These are phyloP conservation scores for Lepisosteus oculatus DNA, from an alignment of 2,113 vertebrate genomes.

Conservation along the genomic window DNA sequence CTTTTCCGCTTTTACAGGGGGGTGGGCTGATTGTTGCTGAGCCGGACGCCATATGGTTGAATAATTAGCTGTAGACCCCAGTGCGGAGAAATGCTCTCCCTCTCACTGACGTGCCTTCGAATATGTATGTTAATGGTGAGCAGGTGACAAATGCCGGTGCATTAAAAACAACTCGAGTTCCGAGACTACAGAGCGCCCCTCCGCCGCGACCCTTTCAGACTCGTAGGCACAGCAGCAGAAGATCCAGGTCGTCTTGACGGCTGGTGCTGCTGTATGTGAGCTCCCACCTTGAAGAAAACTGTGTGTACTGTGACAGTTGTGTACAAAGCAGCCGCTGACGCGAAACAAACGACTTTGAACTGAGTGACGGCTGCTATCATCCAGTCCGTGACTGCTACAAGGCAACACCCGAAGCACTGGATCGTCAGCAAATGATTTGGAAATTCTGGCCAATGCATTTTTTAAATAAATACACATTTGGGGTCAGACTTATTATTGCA, in stretches of 20 bases:
- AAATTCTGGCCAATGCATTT: too few species aligned
- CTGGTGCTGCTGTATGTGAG: too few species aligned
- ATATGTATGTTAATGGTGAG: slow-evolving; percentile 74
- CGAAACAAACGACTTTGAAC: too few species aligned
- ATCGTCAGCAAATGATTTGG: too few species aligned
- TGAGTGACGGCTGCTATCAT: too few species aligned
- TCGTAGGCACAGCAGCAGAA: slow-evolving; percentile 42
- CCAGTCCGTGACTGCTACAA: too few species aligned
- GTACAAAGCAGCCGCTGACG: too few species aligned
- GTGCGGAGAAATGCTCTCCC: slow-evolving; percentile 74
- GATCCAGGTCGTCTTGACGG: slow-evolving; percentile 13
- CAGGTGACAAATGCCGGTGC: slow-evolving; percentile 81
- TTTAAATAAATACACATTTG: too few species aligned
- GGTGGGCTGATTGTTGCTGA: slow-evolving; percentile 74
- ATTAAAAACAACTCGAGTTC: slow-evolving; percentile 67
- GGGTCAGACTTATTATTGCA: too few species aligned
- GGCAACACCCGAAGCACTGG: too few species aligned
- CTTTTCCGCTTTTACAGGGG: slow-evolving; percentile 73
- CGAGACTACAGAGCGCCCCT: slow-evolving; percentile 45
- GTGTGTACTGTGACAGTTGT: too few species aligned
- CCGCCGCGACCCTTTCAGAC: slow-evolving; percentile 28
- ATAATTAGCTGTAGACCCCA: slow-evolving; percentile 93
- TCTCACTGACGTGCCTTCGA: slow-evolving; percentile 68
- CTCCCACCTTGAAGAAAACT: too few species aligned
- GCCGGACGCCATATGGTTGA: slow-evolving; percentile 90